A percentile compares a stretch with the other conserved stretches of the same genome.
Evolutionary conservation across 2,888 invertebrate species (phyloP).

Genomic region (Watsonalla cultraria): DNA sequence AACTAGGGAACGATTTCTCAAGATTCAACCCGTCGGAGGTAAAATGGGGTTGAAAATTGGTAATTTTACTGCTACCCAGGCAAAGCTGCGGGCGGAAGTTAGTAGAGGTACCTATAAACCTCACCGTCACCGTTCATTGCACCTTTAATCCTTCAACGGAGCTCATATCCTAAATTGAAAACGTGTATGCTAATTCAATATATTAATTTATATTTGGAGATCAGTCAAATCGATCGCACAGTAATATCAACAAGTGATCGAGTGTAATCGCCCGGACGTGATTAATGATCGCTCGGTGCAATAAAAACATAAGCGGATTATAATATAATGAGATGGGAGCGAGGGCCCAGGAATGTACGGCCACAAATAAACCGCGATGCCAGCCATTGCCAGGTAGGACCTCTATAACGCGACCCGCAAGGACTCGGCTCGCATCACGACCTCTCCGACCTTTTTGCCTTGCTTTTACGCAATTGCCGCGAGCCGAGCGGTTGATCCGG

Average conservation of each 20-base stretch:
- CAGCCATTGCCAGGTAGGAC: not conserved
- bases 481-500: no score
- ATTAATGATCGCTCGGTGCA: constrained; percentile 18
- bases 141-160: not conserved
- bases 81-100: no score
- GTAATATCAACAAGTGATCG: constrained; percentile 6
- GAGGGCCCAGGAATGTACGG: no score
- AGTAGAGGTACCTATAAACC: no score
- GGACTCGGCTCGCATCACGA: no score
- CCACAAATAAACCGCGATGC: constrained; percentile 21
- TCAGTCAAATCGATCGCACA: not conserved
- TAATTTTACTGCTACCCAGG: no score
- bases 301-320: constrained; percentile 5
- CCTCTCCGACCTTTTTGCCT: no score
- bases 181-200: not conserved
- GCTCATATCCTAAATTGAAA: not conserved
- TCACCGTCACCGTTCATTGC: not conserved
- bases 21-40: no score
- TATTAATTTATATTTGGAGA: not conserved
- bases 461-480: no score
- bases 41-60: no score
- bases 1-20: no score
- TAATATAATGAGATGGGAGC: not conserved
- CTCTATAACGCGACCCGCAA: no score
- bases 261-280: constrained; percentile 9